Percentiles rank a stretch among this genome's conserved stretches.
Conservation (phyloP, 2,888 invertebrate genomes). For the Pseudococcus longispinus region DNA sequence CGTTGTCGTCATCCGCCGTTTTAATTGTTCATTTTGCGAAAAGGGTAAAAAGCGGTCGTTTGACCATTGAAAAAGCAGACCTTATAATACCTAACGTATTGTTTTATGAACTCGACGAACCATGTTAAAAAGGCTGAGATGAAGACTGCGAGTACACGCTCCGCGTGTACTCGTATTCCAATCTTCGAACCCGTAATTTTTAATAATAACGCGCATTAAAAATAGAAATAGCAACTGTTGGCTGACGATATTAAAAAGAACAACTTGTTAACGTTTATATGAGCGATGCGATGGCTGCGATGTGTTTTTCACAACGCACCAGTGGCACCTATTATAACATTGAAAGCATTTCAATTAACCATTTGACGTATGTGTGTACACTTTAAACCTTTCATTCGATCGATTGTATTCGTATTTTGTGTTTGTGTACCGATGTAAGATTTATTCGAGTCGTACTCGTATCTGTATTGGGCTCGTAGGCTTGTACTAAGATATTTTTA, state of each 20-base stretch:
- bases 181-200: neutral
- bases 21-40: neutral
- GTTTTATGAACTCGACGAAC: neutral
- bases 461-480: neutral
- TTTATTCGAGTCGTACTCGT: neutral
- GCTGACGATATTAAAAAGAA: constrained; percentile 7
- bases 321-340: neutral
- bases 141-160: neutral
- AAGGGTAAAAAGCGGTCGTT: neutral
- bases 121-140: neutral
- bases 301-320: neutral
- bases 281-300: neutral
- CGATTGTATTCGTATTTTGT: neutral
- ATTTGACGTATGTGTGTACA: neutral
- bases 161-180: neutral
- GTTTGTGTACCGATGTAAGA: neutral
- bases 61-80: neutral
- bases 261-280: neutral
- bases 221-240: constrained; percentile 11
- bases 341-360: neutral
- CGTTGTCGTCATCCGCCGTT: neutral
- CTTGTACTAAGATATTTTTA: neutral
- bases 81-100: neutral
- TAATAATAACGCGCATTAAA: constrained; percentile 11
- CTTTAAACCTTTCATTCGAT: neutral